Evolutionary conservation across 2,888 invertebrate species (phyloP), one percentile per base, ranked within the genome.

Genomic region (Psylliodes chrysocephalus): DNA sequence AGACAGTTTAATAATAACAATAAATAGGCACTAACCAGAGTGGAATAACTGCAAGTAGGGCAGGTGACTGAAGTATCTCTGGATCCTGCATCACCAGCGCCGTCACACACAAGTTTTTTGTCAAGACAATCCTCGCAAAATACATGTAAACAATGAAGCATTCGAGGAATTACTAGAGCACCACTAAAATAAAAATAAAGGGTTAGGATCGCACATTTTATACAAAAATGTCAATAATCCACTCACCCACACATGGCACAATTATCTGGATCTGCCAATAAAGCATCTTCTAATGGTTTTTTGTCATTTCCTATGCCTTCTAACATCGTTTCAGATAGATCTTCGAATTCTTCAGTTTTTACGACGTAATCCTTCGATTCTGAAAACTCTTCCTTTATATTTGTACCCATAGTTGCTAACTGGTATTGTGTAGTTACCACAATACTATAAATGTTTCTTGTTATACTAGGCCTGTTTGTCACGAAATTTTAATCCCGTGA

Each of bases 81-180:
- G 77, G 88, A 88, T 42, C 87, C 84, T 52, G 88, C 85, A 81
- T 91, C 90, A 40, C 89, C 90, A 66, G 86, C 89, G 15, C 49
- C 49, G 80, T 90, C 90, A 75, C 89, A 89, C 68, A 89, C 87
- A 77, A 93, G 85, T 78, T 91, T 86, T 81, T 93, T 92, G 79
- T 92, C 91, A 77, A 98, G 87, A 84, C 97, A 98, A 72, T 89
- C 88, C 84, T 95, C 94, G 85, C 97, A 98, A 85, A 95, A 96
- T 54, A 94, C 94, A 85, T 98, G 97, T 81, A 98, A 90, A 84
- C 97, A 98, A 76, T 92, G 90, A 78, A 98, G 87, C 70, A 97
- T 90, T 73, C 95, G 90, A 64, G 97, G 96, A 80, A 90, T 88
- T 81, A 88, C 89, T 78, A 93, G 85, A 15, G 53, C 47, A 22